Conservation (phyloP, 2,888 invertebrate species). For the Fragum whitleyi region DNA sequence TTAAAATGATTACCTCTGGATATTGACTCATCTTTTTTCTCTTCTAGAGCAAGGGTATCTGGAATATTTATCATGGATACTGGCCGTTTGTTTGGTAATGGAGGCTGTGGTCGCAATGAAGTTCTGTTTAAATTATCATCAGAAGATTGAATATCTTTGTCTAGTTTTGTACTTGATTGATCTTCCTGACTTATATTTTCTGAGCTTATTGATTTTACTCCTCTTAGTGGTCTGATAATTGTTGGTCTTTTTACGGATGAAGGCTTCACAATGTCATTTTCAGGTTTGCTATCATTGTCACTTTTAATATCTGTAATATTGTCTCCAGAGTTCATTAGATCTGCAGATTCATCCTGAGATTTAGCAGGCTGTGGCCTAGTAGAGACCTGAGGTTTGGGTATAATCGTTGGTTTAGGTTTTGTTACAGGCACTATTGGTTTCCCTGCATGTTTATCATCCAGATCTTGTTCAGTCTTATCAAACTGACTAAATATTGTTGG, state of each 20-base stretch:
- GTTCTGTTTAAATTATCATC: conserved; percentile 45
- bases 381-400: conserved; percentile 64
- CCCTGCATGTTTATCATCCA: conserved; percentile 6
- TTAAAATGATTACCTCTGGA: not conserved
- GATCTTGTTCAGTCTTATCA: not conserved
- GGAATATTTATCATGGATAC: conserved; percentile 68
- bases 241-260: conserved; percentile 68
- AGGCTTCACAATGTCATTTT: conserved; percentile 23
- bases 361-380: conserved; percentile 37
- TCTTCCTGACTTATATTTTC: conserved; percentile 43
- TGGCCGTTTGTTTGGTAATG: conserved; percentile 66
- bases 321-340: not conserved
- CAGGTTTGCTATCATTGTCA: not conserved
- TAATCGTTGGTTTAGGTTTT: conserved; percentile 67
- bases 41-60: conserved; percentile 42
- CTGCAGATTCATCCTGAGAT: not conserved
- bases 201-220: conserved; percentile 34
- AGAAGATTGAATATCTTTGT: conserved; percentile 3
- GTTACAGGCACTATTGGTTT: not conserved
- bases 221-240: conserved; percentile 67
- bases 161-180: not conserved
- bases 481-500: not conserved
- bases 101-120: conserved; percentile 45
- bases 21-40: not conserved
- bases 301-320: not conserved